Base-by-base conservation (phyloP, 2,888 invertebrate species). In the Cheilosia variabilis region DNA sequence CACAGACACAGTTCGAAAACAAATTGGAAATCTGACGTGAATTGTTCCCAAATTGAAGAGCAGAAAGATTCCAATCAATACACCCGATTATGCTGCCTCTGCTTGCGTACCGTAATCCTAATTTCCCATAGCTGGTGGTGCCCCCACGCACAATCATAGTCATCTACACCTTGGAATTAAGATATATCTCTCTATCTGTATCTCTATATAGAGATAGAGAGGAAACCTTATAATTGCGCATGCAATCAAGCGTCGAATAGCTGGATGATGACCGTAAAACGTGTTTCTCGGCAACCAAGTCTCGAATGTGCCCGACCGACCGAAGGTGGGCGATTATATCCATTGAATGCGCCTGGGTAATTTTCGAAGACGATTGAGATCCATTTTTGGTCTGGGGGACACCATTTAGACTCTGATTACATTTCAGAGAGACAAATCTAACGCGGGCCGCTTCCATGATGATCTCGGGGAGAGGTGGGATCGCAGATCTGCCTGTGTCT, bases 191-290 rank as follows among this genome's bases (percentile, higher is more conserved):
- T 45, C 1, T 6, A 13, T 22, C 41, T 63, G 53, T 2, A 17
- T 43, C 4, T 27, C 19, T 27, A 13, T 47, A 45, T 27, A 34
- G 10, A 34, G 34, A 34, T 37, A 13, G 37, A 37, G 37, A 37
- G 13, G 37, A 58, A 7, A 47, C 62, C 55, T 57, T 57, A 55
- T 78, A 78, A 69, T 78, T 78, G 78, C 57, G 78, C 57, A 63
- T 63, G 50, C 62, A 78, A 69, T 78, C 63, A 63, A 71, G 62
- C 69, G 31, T 71, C 37, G 60, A 57, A 50, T 43, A n/a, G 31
- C 22, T 13, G 41, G 43, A 43, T 27, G n/a, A 3, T 22, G 50
- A 52, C 58, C 58, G 52, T 62, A 47, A 47, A 76, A 66, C 50
- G 58, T 75, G 65, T 57, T 63, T 57, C 55, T n/a, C 47, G 31